phyloP scores from a whole-genome alignment of 53 echinoderm and acorn worm genomes.

The Stichopus horrens region DNA sequence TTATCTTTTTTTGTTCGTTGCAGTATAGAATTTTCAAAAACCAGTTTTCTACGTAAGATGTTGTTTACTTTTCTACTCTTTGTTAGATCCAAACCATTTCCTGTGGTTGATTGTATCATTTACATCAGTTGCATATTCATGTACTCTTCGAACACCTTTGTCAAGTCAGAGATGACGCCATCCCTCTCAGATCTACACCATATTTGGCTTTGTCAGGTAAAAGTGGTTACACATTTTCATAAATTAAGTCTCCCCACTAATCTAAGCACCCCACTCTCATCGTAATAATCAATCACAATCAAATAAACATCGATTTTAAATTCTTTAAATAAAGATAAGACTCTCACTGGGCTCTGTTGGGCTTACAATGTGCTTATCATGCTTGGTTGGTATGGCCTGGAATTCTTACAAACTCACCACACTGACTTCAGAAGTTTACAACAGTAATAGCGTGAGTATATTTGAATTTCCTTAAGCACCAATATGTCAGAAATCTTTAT shows the following conservation, averaged over 20 bases:
- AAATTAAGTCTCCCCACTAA: not conserved
- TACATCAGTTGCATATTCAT: not conserved
- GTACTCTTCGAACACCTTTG: not conserved
- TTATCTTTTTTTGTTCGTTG: too few relatives aligned
- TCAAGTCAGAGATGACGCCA: not conserved
- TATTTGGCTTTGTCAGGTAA: not conserved
- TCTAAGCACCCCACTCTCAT: not conserved
- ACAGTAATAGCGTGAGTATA: not conserved
- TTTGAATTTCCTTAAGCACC: not conserved
- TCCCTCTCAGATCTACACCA: not conserved
- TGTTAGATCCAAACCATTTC: not conserved
- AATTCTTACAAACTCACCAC: not conserved
- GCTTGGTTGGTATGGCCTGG: not conserved
- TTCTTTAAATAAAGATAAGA: not conserved
- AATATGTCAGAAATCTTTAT: not conserved
- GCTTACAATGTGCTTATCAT: not conserved
- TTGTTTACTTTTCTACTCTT: not conserved
- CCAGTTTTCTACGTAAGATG: too few relatives aligned
- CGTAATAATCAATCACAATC: not conserved
- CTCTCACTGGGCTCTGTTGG: not conserved
- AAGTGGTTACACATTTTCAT: not conserved
- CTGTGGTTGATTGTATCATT: not conserved
- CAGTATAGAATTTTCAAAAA: too few relatives aligned
- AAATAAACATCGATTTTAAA: not conserved
- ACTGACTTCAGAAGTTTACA: not conserved